Evolutionary conservation across 2,797 vertebrate species (phyloP).

Genomic region (Babyrousa celebensis): DNA sequence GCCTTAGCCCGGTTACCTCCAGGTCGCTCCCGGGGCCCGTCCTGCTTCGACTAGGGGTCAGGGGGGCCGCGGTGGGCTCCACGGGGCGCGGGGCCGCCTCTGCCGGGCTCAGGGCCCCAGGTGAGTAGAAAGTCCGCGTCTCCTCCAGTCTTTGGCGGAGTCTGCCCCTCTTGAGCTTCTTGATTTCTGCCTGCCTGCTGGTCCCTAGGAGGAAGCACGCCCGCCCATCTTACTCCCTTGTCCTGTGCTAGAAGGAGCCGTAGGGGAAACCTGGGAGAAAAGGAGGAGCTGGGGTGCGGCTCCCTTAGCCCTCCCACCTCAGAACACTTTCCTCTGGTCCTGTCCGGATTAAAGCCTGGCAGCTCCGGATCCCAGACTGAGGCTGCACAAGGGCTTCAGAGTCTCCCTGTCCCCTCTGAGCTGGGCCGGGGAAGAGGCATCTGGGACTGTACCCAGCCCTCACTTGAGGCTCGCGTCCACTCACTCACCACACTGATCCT

Average conservation of each 20-base stretch:
- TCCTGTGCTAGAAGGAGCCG: neutral
- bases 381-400: neutral
- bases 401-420: neutral
- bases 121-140: neutral
- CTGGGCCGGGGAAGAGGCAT: neutral
- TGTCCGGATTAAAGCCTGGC: neutral
- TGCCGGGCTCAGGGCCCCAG: neutral
- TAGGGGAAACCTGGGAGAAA: neutral
- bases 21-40: neutral
- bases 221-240: neutral
- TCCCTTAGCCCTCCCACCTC: neutral
- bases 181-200: conserved; percentile 40
- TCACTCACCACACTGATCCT: neutral
- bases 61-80: neutral
- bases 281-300: neutral
- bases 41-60: neutral
- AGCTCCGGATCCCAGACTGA: neutral
- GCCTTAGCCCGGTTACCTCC: conserved; percentile 43
- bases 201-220: conserved; percentile 68
- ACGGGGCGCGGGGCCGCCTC: neutral
- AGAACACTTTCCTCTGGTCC: neutral
- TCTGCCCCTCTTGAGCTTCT: conserved; percentile 60
- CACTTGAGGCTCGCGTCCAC: neutral
- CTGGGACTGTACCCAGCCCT: neutral
- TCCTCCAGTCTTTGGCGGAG: neutral